Evolutionary conservation across 2,888 invertebrate species (phyloP), one percentile per base, ranked within the genome.

Genomic region (Diarsia dahlii): DNA sequence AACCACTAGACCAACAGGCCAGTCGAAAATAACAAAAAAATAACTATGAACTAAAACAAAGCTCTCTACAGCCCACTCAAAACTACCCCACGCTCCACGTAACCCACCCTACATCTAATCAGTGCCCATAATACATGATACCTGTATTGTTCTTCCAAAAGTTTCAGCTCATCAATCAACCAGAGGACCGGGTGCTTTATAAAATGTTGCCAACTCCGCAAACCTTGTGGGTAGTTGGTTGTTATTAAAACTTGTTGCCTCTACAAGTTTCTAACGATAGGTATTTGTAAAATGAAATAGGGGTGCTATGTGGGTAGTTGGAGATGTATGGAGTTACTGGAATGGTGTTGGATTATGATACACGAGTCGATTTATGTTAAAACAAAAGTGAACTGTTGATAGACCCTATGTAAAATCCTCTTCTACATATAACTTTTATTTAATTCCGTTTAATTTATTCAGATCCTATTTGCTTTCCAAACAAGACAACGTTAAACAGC

Each of bases 151-250:
- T 89, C 87, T 89, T 87, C 84, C 84, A 79, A 89, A 76, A 89
- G 81, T 91, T 90, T 86, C 58, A 85, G 87, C 90, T 91, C 93
- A 93, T 93, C 93, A 92, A 93, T 93, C 93, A 93, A 89, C 82
- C 84, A 79, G 89, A 89, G 71, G 82, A 50, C 85, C 87, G 88
- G 89, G 88, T 89, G 74, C 84, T 90, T 90, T 90, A 89, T 90
- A 91, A 92, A 91, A 84, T 76, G 76, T 81, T 82, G 82, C 82
- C 85, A 84, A 82, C 88, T 84, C 79, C 80, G 71, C 77, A 65
- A 87, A 78, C 83, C 77, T 78, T 80, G 84, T 71, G 77, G 72
- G 79, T 89, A 88, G 85, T 88, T 86, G 77, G 84, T 79, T 81
- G 79, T 82, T 87, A 88, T 87, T 87, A 86, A 84, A 88, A 86